Conservation (phyloP, 2,113 vertebrate genomes). For the Bos indicus region DNA sequence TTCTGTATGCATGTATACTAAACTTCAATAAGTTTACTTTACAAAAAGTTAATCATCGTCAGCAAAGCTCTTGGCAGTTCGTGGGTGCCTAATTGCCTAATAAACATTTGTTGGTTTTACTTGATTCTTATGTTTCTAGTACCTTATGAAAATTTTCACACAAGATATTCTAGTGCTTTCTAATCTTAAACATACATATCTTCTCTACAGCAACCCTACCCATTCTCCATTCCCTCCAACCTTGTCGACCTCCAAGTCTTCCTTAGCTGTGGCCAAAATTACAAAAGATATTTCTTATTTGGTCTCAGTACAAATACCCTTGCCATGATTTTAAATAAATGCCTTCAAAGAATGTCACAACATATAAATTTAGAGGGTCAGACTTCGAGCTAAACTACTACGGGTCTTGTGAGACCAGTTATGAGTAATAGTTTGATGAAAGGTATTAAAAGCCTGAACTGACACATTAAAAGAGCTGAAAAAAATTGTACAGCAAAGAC, state of each 20-base stretch:
- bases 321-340: slow-evolving; percentile 49
- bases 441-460: slow-evolving; percentile 59
- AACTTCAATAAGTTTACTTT: background rate
- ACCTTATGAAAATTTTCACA: background rate
- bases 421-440: slow-evolving; percentile 72
- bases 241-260: background rate
- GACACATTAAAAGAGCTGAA: slow-evolving; percentile 61
- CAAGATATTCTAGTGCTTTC: background rate
- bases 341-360: slow-evolving; percentile 60
- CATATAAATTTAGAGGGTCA: slow-evolving; percentile 59
- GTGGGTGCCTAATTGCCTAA: background rate
- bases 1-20: background rate
- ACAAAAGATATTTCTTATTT: slow-evolving; percentile 1
- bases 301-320: slow-evolving; percentile 40
- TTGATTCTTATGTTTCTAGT: background rate
- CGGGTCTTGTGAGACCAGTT: slow-evolving; percentile 58
- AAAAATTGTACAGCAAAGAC: slow-evolving; percentile 33
- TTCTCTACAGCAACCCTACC: background rate
- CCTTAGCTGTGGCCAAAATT: background rate
- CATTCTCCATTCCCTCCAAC: rapidly evolving
- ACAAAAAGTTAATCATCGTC: background rate
- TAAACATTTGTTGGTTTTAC: slow-evolving; percentile 16
- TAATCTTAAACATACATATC: background rate
- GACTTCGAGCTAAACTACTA: slow-evolving; percentile 43
- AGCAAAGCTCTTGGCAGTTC: background rate